These are phyloP conservation scores for Porphyrio hochstetteri DNA, from an alignment of 2,113 vertebrate genomes.

Conservation along the genomic window DNA sequence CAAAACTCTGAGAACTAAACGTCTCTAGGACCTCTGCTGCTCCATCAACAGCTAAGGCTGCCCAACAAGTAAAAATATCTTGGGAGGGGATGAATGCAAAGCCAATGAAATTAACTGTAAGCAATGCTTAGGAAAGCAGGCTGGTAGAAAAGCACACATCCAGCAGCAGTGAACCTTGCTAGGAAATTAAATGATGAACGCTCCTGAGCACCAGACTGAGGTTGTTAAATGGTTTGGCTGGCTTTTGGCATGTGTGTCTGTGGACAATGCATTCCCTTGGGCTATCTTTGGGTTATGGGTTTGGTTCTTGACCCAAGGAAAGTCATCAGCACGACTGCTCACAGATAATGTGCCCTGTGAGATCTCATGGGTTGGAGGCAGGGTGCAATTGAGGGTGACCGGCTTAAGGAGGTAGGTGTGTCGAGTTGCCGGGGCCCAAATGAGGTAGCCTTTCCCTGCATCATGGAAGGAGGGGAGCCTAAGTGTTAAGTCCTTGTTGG, in stretches of 20 bases:
- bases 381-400: background rate
- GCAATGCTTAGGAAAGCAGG: background rate
- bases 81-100: background rate
- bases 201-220: accelerated
- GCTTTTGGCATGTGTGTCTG: background rate
- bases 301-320: background rate
- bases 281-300: background rate
- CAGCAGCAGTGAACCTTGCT: background rate
- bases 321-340: background rate
- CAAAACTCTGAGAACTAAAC: background rate
- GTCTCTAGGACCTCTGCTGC: background rate
- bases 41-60: background rate
- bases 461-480: background rate
- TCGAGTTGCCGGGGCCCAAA: background rate
- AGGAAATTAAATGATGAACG: background rate
- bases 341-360: background rate
- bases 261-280: background rate
- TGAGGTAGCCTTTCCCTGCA: background rate
- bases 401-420: background rate
- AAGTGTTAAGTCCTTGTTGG: background rate
- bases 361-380: background rate
- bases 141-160: background rate
- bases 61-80: background rate
- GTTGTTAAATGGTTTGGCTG: background rate
- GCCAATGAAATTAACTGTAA: background rate